Base-by-base conservation (phyloP, 2,888 invertebrate genomes). In the Lysandra bellargus region DNA sequence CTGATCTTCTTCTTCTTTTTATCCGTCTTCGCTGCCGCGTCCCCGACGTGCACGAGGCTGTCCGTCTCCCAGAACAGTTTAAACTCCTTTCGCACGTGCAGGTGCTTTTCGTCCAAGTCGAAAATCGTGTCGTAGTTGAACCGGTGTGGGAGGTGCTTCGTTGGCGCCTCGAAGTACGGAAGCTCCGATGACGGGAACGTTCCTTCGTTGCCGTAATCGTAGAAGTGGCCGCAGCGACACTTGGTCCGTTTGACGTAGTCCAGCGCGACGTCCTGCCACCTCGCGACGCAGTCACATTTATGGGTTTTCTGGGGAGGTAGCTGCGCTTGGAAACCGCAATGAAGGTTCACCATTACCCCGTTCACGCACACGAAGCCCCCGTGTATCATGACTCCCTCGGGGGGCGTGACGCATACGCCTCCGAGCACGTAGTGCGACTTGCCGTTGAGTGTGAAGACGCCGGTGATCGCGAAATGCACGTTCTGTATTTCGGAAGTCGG, bases 41-140 rank as follows among this genome's bases (percentile, higher is more conserved):
- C 88, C 0, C 86, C 87, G 1, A 82, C 79, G 37, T 86, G 88
- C 17, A 93, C 83, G 57, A 88, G 80, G 81, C 93, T 93, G 5
- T 94, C 94, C 9, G 90, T 91, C 0, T 91, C 89, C 92, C 92
- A 93, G 81, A 91, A 44, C 80, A 82, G 89, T 82, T 90, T 92
- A 73, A 93, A 90, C 79, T 92, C 89, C 78, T 88, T 93, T 80
- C 87, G 86, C 30, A 94, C 83, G 2, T 85, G 85, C 33, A 91
- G 81, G 0, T 86, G 84, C 82, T 92, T 89, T 30, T 85, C 81
- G 82, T 94, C 89, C 64, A 89, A 76, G 80, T 93, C 88, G 78
- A 85, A 94, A 80, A 94, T 93, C n/a, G 88, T 90, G 40, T 90
- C 83, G 82, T 91, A 92, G 78, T 93, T 90, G 80, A 94, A 91